Evolutionary conservation across 2,797 vertebrate species (phyloP).

Genomic region (Pipistrellus kuhlii): DNA sequence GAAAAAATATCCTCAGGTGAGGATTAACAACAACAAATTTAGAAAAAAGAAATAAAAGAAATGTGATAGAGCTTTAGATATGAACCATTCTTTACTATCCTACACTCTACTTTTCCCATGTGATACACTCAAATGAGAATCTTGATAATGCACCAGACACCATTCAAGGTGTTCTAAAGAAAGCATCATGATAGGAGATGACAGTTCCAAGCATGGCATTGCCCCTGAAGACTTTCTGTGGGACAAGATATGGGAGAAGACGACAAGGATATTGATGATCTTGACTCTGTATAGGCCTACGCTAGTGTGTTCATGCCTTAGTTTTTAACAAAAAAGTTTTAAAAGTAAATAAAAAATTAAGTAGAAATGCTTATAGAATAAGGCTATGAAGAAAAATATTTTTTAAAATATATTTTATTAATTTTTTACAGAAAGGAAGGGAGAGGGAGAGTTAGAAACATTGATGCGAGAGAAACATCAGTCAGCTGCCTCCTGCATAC

Average conservation of each 20-base stretch:
- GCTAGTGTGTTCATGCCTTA: neutral
- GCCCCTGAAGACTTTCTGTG: neutral
- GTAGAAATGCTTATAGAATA: neutral
- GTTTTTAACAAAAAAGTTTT: neutral
- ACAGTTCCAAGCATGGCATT: neutral
- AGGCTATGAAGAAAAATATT: neutral
- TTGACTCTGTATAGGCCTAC: neutral
- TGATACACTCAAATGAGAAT: neutral
- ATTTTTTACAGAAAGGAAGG: too few relatives aligned
- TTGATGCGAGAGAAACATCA: too few relatives aligned
- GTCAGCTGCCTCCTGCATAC: too few relatives aligned
- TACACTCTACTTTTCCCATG: neutral
- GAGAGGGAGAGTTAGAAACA: too few relatives aligned
- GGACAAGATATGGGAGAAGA: neutral
- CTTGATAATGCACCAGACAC: neutral
- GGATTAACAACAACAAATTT: too few relatives aligned
- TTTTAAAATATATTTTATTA: neutral
- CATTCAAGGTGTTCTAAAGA: neutral
- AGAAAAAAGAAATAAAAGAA: neutral
- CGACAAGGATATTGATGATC: neutral
- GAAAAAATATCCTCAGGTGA: too few relatives aligned
- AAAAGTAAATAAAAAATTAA: neutral
- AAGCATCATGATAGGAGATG: neutral
- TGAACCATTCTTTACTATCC: neutral
- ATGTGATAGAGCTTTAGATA: neutral